Base-by-base conservation (phyloP, 2,888 invertebrate genomes). In the Heliconius aoede region DNA sequence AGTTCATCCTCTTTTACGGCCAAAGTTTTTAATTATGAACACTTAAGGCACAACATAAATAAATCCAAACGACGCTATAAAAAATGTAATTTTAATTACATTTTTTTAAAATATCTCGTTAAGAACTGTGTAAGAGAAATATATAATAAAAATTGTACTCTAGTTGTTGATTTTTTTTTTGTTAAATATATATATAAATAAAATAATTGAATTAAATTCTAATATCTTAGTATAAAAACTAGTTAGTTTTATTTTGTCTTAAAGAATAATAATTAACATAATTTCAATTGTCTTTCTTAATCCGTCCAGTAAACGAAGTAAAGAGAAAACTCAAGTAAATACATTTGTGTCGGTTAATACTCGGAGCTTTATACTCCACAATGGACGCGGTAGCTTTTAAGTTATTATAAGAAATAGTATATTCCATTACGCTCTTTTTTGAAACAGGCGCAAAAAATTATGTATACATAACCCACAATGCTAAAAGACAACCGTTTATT, bases 321-420 rank as follows among this genome's bases (percentile, higher is more conserved):
- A 69, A 32, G 32, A 51, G 77, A 76, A 73, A 77, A 71, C 60
- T 73, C 67, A 24, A 55, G 55, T 76, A 71, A 80, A 79, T 80
- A 81, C 81, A 81, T 84, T 83, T 82, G 80, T 80, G 82, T 81
- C 76, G 82, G 81, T 81, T 83, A 83, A 85, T 85, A 84, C 82
- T 81, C 80, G 75, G 80, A 79, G 80, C 83, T 84, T 84, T 84
- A 82, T 85, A 79, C 79, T 81, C 78, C 80, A 84, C 83, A 85
- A 84, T 83, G 83, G 80, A 79, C 72, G 79, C 73, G 79, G 78
- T 76, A 78, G 79, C 72, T 75, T 72, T 74, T 55, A 69, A 80
- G 78, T 78, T 79, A 80, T 84, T 83, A 82, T 82, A 80, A 82
- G 82, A 79, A 74, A 58, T 73, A 79, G 78, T 83, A 32, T 69